Percentiles rank a stretch among this genome's conserved stretches.
Conservation (phyloP, 2,797 vertebrate genomes). For the Pachyuromys duprasi region DNA sequence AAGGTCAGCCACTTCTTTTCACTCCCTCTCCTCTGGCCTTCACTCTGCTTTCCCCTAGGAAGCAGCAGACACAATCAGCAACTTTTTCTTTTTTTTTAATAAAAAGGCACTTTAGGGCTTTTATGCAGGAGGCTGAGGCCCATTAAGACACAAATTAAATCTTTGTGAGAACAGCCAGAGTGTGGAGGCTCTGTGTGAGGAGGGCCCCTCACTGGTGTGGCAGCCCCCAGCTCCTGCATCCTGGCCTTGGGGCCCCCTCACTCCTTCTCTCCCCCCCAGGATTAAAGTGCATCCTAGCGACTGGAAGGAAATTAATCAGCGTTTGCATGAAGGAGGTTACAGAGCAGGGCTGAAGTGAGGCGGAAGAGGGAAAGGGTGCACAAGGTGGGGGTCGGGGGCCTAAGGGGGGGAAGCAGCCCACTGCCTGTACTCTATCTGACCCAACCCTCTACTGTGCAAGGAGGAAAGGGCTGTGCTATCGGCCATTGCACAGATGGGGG, state of each 20-base stretch:
- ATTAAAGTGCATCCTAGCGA: conserved; percentile 52
- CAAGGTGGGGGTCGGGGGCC: too few relatives aligned
- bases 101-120: conserved; percentile 82
- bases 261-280: not conserved
- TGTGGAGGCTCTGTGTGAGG: conserved; percentile 63
- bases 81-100: conserved; percentile 60
- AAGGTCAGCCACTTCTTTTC: not conserved
- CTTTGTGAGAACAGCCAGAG: conserved; percentile 73
- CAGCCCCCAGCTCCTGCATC: conserved; percentile 17
- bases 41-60: conserved; percentile 59
- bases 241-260: not conserved
- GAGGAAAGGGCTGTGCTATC: not conserved
- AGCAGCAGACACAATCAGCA: conserved; percentile 73
- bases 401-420: not conserved
- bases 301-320: conserved; percentile 63
- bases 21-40: not conserved
- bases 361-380: not conserved
- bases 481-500: not conserved
- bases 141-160: conserved; percentile 84
- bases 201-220: conserved; percentile 18
- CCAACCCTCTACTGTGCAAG: not conserved
- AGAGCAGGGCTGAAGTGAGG: not conserved
- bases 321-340: conserved; percentile 46
- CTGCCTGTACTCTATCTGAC: not conserved
- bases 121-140: conserved; percentile 73